Percentiles rank a stretch among this genome's conserved stretches.
Conservation (phyloP, 2,888 invertebrate species). For the Watsonalla cultraria region DNA sequence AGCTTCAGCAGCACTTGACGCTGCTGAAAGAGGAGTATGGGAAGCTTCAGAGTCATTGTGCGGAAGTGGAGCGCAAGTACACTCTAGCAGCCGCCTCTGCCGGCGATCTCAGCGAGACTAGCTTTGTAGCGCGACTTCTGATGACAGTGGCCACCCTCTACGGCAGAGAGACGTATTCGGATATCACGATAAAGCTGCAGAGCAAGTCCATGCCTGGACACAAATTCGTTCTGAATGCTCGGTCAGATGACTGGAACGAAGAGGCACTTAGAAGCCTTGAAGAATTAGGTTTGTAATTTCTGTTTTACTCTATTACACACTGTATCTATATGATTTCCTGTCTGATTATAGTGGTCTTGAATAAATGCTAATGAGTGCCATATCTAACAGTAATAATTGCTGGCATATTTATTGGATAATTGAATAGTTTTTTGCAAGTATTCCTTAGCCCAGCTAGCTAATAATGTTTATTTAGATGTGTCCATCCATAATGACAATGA, state of each 20-base stretch:
- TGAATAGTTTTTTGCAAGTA: too few relatives aligned
- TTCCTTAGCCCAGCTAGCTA: too few relatives aligned
- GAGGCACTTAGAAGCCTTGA: constrained; percentile 81
- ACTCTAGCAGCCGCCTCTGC: constrained; percentile 85
- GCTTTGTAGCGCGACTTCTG: constrained; percentile 91
- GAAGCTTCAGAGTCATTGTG: constrained; percentile 89
- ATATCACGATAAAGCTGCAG: constrained; percentile 86
- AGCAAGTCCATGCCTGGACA: constrained; percentile 88
- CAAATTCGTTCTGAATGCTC: constrained; percentile 92
- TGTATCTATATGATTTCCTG: not conserved
- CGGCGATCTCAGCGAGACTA: constrained; percentile 82
- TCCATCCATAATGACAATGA: too few relatives aligned
- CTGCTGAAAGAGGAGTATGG: constrained; percentile 94
- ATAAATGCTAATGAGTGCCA: too few relatives aligned
- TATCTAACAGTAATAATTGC: too few relatives aligned
- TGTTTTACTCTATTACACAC: constrained; percentile 1
- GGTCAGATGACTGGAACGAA: constrained; percentile 92
- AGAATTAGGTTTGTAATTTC: constrained; percentile 79
- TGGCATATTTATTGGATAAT: too few relatives aligned
- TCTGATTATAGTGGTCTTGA: too few relatives aligned
- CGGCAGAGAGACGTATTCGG: constrained; percentile 89
- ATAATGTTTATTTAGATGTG: too few relatives aligned
- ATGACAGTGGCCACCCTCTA: constrained; percentile 90
- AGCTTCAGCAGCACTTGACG: constrained; percentile 90
- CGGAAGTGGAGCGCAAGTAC: constrained; percentile 91